phyloP scores from a whole-genome alignment of 2,797 vertebrate species.

The Danio albolineatus region DNA sequence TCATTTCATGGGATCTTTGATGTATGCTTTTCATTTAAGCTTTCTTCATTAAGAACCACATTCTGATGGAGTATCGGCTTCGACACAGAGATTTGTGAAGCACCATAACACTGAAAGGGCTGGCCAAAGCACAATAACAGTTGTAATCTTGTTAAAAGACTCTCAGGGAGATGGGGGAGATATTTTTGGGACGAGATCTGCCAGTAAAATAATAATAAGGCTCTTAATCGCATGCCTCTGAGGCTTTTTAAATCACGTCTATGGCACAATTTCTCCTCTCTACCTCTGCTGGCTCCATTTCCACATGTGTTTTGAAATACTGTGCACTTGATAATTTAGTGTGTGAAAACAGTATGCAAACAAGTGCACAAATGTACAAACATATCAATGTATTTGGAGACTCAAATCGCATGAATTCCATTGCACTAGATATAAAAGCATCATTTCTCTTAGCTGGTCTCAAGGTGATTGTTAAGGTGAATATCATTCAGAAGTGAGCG shows the following conservation, averaged over 20 bases:
- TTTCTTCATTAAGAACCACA: not conserved
- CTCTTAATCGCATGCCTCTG: constrained; percentile 19
- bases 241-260: constrained; percentile 13
- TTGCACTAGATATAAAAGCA: not conserved
- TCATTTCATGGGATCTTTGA: not conserved
- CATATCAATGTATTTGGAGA: not conserved
- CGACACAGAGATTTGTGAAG: constrained; percentile 27
- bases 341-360: not conserved
- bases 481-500: not conserved
- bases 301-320: constrained; percentile 38
- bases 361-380: not conserved
- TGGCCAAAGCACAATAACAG: constrained; percentile 18
- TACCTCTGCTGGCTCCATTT: constrained; percentile 24
- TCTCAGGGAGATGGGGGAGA: constrained; percentile 27
- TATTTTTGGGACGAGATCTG: constrained; percentile 34
- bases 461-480: not conserved
- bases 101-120: constrained; percentile 3
- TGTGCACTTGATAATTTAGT: constrained; percentile 27
- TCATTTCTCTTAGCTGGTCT: not conserved
- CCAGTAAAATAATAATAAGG: constrained; percentile 25
- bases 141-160: constrained; percentile 13
- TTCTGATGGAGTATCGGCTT: constrained; percentile 6
- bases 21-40: constrained; percentile 31
- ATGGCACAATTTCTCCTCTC: constrained; percentile 32
- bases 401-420: constrained; percentile 1